A percentile compares a stretch with the other conserved stretches of the same genome.
Evolutionary conservation across 1,140 invertebrate genomes (phyloP).

Genomic region (Drosophila trapezifrons): DNA sequence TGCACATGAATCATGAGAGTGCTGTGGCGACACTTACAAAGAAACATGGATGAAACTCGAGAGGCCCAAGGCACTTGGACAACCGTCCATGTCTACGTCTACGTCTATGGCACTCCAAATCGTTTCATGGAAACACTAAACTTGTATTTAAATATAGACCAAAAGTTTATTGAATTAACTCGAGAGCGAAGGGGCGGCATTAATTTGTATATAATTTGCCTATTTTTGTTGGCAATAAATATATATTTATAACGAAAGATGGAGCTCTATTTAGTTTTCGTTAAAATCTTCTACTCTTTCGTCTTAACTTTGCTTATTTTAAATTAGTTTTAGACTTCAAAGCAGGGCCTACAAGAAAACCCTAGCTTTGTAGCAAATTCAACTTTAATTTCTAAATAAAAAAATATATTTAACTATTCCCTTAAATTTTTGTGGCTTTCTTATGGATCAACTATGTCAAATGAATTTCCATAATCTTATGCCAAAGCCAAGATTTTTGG

Average conservation of each 20-base stretch:
- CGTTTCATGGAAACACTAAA: conserved; percentile 32
- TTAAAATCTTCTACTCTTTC: no score
- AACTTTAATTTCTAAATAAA: no score
- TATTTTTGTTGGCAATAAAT: not conserved
- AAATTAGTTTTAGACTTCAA: no score
- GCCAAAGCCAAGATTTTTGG: not conserved
- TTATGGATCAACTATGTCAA: not conserved
- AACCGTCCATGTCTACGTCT: not conserved
- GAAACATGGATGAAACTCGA: conserved; percentile 44
- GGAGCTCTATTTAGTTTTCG: no score
- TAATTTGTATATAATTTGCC: conserved; percentile 8
- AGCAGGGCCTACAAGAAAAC: no score
- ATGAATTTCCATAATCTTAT: not conserved
- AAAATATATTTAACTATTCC: no score
- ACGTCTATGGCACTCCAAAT: conserved; percentile 23
- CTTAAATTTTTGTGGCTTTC: no score
- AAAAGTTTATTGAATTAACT: conserved; percentile 31
- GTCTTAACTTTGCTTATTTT: no score
- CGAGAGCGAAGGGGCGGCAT: not conserved
- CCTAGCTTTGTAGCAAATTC: no score
- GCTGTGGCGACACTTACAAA: conserved; percentile 45
- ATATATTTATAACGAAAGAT: no score
- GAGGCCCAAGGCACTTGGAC: conserved; percentile 33
- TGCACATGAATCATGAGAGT: conserved; percentile 36
- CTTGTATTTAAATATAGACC: conserved; percentile 31